phyloP scores from a whole-genome alignment of 2,113 vertebrate genomes.

The Myxocyprinus asiaticus region DNA sequence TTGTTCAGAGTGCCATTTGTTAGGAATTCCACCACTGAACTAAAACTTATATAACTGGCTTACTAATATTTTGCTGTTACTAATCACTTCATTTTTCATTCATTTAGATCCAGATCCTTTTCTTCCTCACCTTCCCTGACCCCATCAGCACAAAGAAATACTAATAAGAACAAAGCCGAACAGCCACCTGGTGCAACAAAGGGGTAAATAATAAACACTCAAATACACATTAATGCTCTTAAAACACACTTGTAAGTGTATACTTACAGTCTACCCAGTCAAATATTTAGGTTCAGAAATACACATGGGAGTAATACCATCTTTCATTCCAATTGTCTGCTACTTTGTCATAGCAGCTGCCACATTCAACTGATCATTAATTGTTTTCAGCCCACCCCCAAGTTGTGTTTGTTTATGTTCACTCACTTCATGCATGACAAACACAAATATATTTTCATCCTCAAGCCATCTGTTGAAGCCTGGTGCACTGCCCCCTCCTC shows the following conservation, averaged over 20 bases:
- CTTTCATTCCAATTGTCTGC: no score
- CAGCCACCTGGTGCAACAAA: conserved; percentile 73
- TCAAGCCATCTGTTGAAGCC: conserved; percentile 65
- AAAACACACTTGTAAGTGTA: neutral
- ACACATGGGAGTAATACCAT: neutral
- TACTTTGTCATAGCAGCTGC: no score
- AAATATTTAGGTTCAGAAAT: neutral
- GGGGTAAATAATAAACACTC: conserved; percentile 70
- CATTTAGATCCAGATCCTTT: conserved; percentile 86
- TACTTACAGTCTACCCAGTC: neutral
- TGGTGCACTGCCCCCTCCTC: conserved; percentile 63
- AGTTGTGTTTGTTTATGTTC: neutral
- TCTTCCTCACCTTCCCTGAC: conserved; percentile 90
- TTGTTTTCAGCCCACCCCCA: no score
- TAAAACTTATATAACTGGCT: neutral
- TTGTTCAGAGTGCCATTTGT: neutral
- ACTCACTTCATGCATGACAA: conserved; percentile 19
- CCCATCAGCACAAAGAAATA: conserved; percentile 81
- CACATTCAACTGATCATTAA: no score
- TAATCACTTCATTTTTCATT: neutral
- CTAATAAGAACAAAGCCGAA: conserved; percentile 84
- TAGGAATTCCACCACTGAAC: neutral
- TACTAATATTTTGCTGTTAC: neutral
- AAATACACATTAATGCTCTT: neutral
- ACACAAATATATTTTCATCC: conserved; percentile 8